Evolutionary conservation across 53 echinoderm and acorn worm species (phyloP).

Genomic region (Zoroaster sp.): DNA sequence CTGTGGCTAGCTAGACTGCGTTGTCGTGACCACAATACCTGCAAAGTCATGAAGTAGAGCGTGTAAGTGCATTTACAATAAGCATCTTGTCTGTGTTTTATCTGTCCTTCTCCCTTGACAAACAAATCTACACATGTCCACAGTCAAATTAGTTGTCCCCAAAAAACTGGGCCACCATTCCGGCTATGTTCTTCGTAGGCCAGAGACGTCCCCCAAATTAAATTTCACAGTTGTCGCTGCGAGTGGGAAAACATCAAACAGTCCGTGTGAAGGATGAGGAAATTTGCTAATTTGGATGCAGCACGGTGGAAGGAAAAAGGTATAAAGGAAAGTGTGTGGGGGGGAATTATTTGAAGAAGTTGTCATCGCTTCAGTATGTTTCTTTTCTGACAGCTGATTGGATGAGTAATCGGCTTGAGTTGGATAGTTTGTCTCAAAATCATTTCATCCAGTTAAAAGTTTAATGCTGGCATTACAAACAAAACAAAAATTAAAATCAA

Average conservation of each 20-base stretch:
- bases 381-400: background rate
- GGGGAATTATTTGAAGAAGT: background rate
- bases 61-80: constrained; percentile 22
- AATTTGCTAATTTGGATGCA: constrained; percentile 55
- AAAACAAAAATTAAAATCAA: too few species aligned
- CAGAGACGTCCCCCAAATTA: constrained; percentile 36
- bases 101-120: background rate
- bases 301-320: constrained; percentile 12
- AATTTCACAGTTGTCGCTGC: constrained; percentile 57
- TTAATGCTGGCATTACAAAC: too few species aligned
- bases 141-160: constrained; percentile 43
- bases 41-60: background rate
- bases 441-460: background rate
- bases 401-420: background rate
- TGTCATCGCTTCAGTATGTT: background rate
- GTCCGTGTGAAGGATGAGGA: background rate
- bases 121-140: constrained; percentile 34
- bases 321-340: background rate
- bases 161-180: background rate
- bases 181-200: background rate
- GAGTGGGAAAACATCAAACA: constrained; percentile 42
- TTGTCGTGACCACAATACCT: background rate
- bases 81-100: background rate
- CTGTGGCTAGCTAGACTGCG: background rate
- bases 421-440: background rate